These are phyloP conservation scores for Gambusia affinis DNA, from an alignment of 2,113 vertebrate genomes.

Conservation along the genomic window DNA sequence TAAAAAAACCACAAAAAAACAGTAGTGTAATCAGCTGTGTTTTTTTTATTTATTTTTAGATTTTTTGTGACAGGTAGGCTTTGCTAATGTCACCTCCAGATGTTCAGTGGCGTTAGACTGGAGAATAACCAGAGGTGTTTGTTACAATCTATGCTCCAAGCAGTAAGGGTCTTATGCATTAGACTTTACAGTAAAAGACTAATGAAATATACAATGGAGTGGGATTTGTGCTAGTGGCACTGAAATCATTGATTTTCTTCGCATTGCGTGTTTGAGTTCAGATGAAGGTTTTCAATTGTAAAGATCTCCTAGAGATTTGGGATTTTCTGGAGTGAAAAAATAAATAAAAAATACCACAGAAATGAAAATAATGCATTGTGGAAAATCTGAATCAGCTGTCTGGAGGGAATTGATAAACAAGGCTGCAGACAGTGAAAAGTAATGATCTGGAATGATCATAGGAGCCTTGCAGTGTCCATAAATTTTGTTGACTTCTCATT, in stretches of 20 bases:
- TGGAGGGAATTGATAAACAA: constrained; percentile 64
- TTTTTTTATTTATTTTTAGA: too few species aligned
- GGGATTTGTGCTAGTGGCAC: constrained; percentile 17
- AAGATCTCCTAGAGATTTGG: constrained; percentile 28
- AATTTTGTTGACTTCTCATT: constrained; percentile 46
- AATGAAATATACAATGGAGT: constrained; percentile 12
- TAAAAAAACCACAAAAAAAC: neutral
- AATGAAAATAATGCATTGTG: constrained; percentile 59
- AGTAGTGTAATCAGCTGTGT: constrained; percentile 26
- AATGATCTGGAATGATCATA: constrained; percentile 43
- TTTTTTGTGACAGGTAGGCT: constrained; percentile 19
- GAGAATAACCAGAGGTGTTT: constrained; percentile 54
- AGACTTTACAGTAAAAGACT: constrained; percentile 1
- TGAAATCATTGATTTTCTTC: constrained; percentile 30
- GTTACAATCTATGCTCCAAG: constrained; percentile 35
- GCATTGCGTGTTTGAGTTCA: constrained; percentile 11
- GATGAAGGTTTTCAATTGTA: constrained; percentile 29
- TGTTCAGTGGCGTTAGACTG: constrained; percentile 12
- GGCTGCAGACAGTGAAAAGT: constrained; percentile 37
- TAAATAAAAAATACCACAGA: constrained; percentile 18
- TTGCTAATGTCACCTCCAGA: constrained; percentile 10
- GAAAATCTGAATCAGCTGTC: constrained; percentile 59
- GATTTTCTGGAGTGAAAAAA: constrained; percentile 10
- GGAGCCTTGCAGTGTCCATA: constrained; percentile 48
- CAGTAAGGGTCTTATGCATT: constrained; percentile 26